These are phyloP conservation scores for Hirtodrosophila histrioides DNA, from an alignment of 2,888 invertebrate genomes.

Conservation along the genomic window DNA sequence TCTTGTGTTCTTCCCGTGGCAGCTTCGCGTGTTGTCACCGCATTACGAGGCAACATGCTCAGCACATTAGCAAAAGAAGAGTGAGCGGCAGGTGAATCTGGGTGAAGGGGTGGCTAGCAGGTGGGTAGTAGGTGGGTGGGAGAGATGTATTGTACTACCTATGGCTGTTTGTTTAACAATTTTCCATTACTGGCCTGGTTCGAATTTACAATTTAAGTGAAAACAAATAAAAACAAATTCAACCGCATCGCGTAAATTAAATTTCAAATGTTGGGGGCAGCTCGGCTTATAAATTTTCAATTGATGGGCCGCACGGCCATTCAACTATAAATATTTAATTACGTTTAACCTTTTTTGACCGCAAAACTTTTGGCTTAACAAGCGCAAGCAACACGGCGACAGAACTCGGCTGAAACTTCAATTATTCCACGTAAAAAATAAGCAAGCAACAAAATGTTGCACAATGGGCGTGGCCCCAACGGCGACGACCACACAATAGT, in stretches of 20 bases:
- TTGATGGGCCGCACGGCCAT: slow-evolving; percentile 50
- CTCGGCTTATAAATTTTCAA: slow-evolving; percentile 65
- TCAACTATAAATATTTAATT: slow-evolving; percentile 75
- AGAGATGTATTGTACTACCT: slow-evolving; percentile 20
- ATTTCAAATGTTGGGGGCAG: slow-evolving; percentile 27
- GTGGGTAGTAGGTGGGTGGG: slow-evolving; percentile 3
- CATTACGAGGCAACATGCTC: slow-evolving; percentile 71
- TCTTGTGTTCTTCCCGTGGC: slow-evolving; percentile 21
- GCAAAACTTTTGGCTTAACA: slow-evolving; percentile 42
- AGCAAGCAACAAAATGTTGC: slow-evolving; percentile 40
- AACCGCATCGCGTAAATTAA: slow-evolving; percentile 63
- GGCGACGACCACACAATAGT: slow-evolving; percentile 14
- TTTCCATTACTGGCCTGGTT: slow-evolving; percentile 38
- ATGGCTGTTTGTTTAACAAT: slow-evolving; percentile 54
- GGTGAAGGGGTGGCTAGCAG: slow-evolving; percentile 4
- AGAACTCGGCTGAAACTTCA: slow-evolving; percentile 74
- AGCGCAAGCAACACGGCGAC: slow-evolving; percentile 27
- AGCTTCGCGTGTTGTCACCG: slow-evolving; percentile 67
- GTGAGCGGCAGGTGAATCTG: slow-evolving; percentile 1
- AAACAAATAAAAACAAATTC: slow-evolving; percentile 64
- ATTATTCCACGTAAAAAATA: slow-evolving; percentile 79
- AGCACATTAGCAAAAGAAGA: slow-evolving; percentile 60
- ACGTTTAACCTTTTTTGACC: slow-evolving; percentile 70
- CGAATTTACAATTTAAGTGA: slow-evolving; percentile 68
- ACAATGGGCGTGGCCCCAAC: slow-evolving; percentile 32